Conservation (phyloP, 2,113 vertebrate genomes). For the Romanogobio albipinnatus region DNA sequence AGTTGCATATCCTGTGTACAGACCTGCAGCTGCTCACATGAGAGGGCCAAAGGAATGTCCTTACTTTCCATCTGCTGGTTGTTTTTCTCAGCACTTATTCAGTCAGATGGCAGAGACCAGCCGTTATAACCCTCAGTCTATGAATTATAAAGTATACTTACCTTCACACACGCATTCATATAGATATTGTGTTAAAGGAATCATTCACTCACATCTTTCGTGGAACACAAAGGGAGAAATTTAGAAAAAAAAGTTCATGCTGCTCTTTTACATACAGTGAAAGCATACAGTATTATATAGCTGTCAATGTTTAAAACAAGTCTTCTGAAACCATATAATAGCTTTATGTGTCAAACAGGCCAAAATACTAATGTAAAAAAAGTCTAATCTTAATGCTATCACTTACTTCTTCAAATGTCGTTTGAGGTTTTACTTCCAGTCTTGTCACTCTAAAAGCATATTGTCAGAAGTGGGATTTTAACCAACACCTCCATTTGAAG, state of each 20-base stretch:
- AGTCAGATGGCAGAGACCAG: slow-evolving; percentile 38
- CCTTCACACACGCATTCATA: background rate
- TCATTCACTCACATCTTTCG: background rate
- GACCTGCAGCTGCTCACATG: slow-evolving; percentile 58
- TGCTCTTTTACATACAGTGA: background rate
- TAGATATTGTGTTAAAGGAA: background rate
- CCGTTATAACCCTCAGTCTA: slow-evolving; percentile 9
- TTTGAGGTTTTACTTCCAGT: background rate
- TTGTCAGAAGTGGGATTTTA: background rate
- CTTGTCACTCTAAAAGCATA: background rate
- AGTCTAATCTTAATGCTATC: background rate
- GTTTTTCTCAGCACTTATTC: background rate
- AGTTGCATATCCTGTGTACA: slow-evolving; percentile 47
- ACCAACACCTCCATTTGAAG: background rate
- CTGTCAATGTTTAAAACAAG: background rate
- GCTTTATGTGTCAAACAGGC: background rate
- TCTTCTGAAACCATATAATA: background rate
- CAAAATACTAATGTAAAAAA: background rate
- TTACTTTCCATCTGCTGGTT: background rate
- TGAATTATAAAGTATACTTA: slow-evolving; percentile 13
- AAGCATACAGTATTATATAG: background rate
- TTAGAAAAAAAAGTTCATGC: background rate
- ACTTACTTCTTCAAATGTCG: background rate
- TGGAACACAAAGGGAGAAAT: background rate
- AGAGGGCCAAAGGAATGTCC: slow-evolving; percentile 39